A percentile compares a stretch with the other conserved stretches of the same genome.
Evolutionary conservation across 2,888 invertebrate species (phyloP).

Genomic region (Drosophila fulvimacula): DNA sequence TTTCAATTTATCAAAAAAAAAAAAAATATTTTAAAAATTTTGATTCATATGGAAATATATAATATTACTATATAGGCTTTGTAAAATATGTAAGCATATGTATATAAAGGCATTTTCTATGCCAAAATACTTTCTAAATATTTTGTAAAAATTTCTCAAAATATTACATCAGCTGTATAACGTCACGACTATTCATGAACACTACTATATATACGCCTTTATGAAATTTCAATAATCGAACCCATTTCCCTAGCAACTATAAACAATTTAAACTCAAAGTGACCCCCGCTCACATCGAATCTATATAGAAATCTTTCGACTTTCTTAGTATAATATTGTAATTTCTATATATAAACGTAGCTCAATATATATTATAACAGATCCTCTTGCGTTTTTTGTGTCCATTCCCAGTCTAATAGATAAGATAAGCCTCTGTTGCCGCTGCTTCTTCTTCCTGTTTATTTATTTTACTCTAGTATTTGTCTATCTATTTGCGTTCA

Average conservation of each 20-base stretch:
- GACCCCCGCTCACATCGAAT: slow-evolving; percentile 23
- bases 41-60: slow-evolving; percentile 5
- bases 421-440: slow-evolving; percentile 36
- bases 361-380: slow-evolving; percentile 1
- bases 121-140: neutral
- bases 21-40: neutral
- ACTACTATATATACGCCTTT: neutral
- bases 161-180: neutral
- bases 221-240: neutral
- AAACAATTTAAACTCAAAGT: slow-evolving; percentile 28
- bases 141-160: neutral
- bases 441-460: slow-evolving; percentile 3
- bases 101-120: no score
- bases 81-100: neutral
- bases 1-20: slow-evolving; percentile 4
- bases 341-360: slow-evolving; percentile 14
- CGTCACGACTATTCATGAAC: neutral
- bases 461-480: slow-evolving; percentile 24
- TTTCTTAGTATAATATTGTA: slow-evolving; percentile 15
- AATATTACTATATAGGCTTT: neutral
- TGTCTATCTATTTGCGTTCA: slow-evolving; percentile 58
- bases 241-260: slow-evolving; percentile 12
- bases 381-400: neutral
- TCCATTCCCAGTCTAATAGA: slow-evolving; percentile 23
- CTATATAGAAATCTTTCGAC: slow-evolving; percentile 2